Evolutionary conservation across 2,113 vertebrate genomes (phyloP), one percentile per base, ranked within the genome.

Genomic region (Pomatostomus ruficeps): DNA sequence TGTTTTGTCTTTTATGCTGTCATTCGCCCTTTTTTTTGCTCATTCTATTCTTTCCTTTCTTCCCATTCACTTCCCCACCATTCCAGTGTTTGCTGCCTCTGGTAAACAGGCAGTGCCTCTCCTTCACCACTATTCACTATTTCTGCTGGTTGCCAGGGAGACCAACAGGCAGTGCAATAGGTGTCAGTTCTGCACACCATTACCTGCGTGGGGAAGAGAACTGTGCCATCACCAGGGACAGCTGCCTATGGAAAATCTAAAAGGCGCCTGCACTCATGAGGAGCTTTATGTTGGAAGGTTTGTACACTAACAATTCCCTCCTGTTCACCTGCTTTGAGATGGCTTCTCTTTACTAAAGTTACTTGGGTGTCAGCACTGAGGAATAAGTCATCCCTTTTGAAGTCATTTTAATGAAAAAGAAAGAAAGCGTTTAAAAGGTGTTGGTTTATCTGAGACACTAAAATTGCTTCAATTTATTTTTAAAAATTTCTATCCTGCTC

Each of bases 71-170:
- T 52, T 81, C 59, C 38, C 72, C 38, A 65, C 54, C 62, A 14
- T 38, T 78, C 51, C 1, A 5, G 43, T 52, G 57, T 74, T 83
- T 70, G 65, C 74, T 62, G 77, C 29, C 71, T 85, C 35, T 1
- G 0, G 48, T 82, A 72, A 85, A 72, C 4, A 21, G 89, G 74
- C 85, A 90, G 46, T 77, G 23, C 36, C 59, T 73, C 66, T 89
- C 70, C 81, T 84, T 72, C 35, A 45, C 57, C 76, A 63, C 80
- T 84, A 33, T 58, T 89, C 80, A 43, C 79, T 71, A 63, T 11
- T 72, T 58, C 75, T 91, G 89, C 78, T 48, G 72, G 93, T 97
- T 95, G 81, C 93, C 93, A 96, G 62, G 95, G 95, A 89, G 67
- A 97, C 94, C 89, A 86, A 83, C 73, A 91, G 91, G 81, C 93